phyloP scores from a whole-genome alignment of 2,797 vertebrate species.

The Hephaestus fuliginosus region DNA sequence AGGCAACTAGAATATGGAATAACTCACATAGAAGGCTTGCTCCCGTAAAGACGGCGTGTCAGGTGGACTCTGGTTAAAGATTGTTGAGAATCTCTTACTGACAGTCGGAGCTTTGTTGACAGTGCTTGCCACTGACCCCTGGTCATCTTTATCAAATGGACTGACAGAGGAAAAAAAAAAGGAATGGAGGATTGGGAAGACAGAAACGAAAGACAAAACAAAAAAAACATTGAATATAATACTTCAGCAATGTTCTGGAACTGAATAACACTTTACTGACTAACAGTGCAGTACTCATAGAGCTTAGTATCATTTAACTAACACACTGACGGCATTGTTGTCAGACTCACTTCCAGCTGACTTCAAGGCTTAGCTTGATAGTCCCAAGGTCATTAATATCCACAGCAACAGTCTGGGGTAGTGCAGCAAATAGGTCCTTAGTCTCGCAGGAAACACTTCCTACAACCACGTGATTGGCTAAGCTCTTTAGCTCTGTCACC shows the following conservation, averaged over 20 bases:
- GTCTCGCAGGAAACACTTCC: constrained; percentile 97
- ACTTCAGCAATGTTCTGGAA: not conserved
- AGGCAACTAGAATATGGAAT: not conserved
- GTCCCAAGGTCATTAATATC: constrained; percentile 99
- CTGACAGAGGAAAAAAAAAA: constrained; percentile 70
- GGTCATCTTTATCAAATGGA: constrained; percentile 98
- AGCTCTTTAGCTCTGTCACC: constrained; percentile 96
- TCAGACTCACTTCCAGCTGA: constrained; percentile 95
- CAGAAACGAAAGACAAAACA: not conserved
- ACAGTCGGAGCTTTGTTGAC: constrained; percentile 93
- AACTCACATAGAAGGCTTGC: constrained; percentile 91
- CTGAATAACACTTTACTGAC: not conserved
- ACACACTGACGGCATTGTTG: not conserved
- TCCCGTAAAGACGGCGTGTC: constrained; percentile 94
- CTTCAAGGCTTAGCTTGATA: constrained; percentile 96
- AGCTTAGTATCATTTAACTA: not conserved
- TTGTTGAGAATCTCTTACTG: constrained; percentile 93
- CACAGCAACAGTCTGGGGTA: constrained; percentile 95
- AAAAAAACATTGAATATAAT: not conserved
- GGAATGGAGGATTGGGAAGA: not conserved
- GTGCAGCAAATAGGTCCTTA: constrained; percentile 94
- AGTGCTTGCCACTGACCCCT: constrained; percentile 88
- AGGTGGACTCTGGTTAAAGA: constrained; percentile 94
- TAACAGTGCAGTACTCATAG: not conserved
- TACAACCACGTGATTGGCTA: constrained; percentile 96